Base-by-base conservation (phyloP, 2,797 vertebrate species). In the Manis javanica region DNA sequence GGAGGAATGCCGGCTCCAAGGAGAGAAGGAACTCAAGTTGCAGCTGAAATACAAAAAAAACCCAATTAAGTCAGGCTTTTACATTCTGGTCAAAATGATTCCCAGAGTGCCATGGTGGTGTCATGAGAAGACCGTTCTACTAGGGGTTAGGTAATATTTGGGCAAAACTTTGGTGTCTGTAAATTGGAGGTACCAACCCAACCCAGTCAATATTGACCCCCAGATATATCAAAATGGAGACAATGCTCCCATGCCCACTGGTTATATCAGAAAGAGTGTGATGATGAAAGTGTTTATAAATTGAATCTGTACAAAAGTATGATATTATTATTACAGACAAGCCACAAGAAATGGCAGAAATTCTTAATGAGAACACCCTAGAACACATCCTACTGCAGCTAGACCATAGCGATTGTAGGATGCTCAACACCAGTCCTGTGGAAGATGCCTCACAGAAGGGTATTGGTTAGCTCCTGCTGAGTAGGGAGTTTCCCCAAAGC, bases 21-120 rank as follows among this genome's bases (percentile, higher is more conserved):
- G 94, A 92, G 88, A 92, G 72, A 99, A 98, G 87, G 98, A 97
- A 91, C 96, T 99, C 98, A 99, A 95, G 89, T 98, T 99, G 96
- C 99, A 99, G 87, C 99, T 99, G 89, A 83, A 98, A 97, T 34
- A 96, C 82, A 46, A 46, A 94, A 90, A 66, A 51, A 72, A 39
- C 72, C 37, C 26, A 78, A 55, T 61, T 14, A 81, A 64, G 31
- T 68, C 29, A 83, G n/a, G 0, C 64, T 59, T 94, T 78, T 83
- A 86, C 57, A 68, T n/a, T 49, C n/a, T 11, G 7, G 31, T 85
- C 51, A 34, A 59, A 55, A 81, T 29, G 63, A 49, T 74, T 75
- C 72, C 46, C 29, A 11, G 46, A 95, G 5, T 53, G 6, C 18
- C 74, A 72, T 5, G 15, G 69, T 18, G 31, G 51, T 29, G 7